A percentile compares a stretch with the other conserved stretches of the same genome.
Evolutionary conservation across 2,797 vertebrate species (phyloP).

Genomic region (Rhynchonycteris naso): DNA sequence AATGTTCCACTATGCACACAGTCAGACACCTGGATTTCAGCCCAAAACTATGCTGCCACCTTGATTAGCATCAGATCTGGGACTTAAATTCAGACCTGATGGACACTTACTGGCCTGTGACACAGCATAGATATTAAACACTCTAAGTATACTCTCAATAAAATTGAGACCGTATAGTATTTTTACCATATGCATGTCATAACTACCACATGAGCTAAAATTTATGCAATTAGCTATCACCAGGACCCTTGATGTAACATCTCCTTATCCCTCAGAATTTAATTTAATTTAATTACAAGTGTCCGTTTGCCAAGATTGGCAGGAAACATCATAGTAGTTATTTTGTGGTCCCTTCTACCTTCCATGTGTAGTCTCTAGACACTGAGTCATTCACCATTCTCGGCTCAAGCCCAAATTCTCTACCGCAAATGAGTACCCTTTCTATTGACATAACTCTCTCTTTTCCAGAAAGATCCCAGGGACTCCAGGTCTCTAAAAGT

Average conservation of each 20-base stretch:
- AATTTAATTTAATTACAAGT: background rate
- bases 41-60: background rate
- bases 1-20: background rate
- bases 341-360: background rate
- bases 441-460: accelerated
- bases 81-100: background rate
- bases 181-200: background rate
- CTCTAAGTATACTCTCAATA: background rate
- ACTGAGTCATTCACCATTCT: background rate
- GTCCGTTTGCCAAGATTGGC: background rate
- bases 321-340: background rate
- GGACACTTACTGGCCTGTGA: background rate
- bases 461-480: background rate
- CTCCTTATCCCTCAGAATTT: background rate
- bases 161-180: background rate
- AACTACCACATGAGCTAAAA: background rate
- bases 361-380: background rate
- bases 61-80: background rate
- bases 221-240: background rate
- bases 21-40: background rate
- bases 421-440: background rate
- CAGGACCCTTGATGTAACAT: background rate
- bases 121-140: background rate
- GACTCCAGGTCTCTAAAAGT: background rate
- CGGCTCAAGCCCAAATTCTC: background rate